Base-by-base conservation (phyloP, 2,113 vertebrate species). In the Vicugna pacos region DNA sequence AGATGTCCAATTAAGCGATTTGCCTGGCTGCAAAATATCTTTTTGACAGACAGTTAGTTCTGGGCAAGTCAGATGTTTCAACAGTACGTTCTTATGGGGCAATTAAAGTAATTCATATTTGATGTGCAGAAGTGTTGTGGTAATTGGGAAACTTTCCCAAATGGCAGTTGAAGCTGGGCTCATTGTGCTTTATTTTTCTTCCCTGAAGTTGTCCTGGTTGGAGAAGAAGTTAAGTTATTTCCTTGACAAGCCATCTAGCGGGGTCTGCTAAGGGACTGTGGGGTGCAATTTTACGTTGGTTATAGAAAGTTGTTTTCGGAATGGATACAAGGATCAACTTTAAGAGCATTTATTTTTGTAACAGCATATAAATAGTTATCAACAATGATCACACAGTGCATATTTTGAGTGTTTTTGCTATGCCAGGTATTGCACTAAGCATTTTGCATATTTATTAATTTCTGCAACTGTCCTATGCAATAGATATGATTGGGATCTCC, bases 1-100 rank as follows among this genome's bases (percentile, higher is more conserved):
- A 98, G 98, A 98, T 98, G 97, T 98, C 95, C 97, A 98, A 98
- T 98, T 98, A 98, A 98, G 97, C 50, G 94, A 98, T 98, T 98
- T 98, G 87, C 97, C 98, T 98, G 96, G 72, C 97, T 98, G 98
- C 97, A 98, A 95, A 98, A 60, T 97, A 98, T 97, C 95, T 97
- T 98, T 96, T 98, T 98, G 98, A 98, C 97, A 98, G 98, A 98
- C 96, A 97, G 92, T 98, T 98, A 98, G 97, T 98, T 98, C 97
- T 98, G 95, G 97, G 98, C 95, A 98, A 98, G 97, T 98, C 98
- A 98, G 96, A 98, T 93, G 96, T 96, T 98, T 97, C 97, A 97
- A 93, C 94, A 97, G 65, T 95, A 96, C 72, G 91, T 98, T 98
- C 97, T 98, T 97, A 96, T 76, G 93, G 94, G 91, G 93, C 97